These are phyloP conservation scores for Marisa cornuarietis DNA, from an alignment of 1,140 invertebrate species.

Conservation along the genomic window DNA sequence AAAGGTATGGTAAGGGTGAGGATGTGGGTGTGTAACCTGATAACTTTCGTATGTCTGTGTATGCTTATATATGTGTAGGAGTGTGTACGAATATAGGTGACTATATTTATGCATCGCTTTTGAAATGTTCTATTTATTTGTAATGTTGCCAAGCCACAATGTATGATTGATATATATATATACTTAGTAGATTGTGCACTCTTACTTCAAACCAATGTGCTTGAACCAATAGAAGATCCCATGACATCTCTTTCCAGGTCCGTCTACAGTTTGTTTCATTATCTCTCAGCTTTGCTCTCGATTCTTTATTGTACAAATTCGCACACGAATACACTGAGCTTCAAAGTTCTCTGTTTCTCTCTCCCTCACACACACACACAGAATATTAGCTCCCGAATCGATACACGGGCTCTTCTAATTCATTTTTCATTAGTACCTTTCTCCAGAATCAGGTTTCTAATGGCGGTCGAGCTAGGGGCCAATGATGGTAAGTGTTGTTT, in stretches of 20 bases:
- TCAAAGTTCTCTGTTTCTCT: conserved; percentile 1
- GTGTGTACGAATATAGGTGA: background rate
- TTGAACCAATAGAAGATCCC: background rate
- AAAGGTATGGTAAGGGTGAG: background rate
- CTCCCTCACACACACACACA: background rate
- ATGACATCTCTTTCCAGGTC: background rate
- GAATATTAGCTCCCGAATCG: background rate
- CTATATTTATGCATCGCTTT: background rate
- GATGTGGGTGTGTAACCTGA: background rate
- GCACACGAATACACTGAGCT: too few relatives aligned
- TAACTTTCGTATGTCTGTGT: background rate
- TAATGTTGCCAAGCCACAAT: background rate
- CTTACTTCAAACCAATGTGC: too few relatives aligned
- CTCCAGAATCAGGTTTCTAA: background rate
- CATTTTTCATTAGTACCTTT: background rate
- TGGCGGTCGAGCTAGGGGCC: background rate
- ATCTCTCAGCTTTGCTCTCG: background rate
- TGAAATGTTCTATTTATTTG: background rate
- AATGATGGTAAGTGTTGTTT: too few relatives aligned
- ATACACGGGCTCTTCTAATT: background rate
- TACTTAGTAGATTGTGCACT: background rate
- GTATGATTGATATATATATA: background rate
- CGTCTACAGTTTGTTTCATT: background rate
- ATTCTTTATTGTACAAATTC: too few relatives aligned
- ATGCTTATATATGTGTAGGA: conserved; percentile 61